Percentiles rank a stretch among this genome's conserved stretches.
Evolutionary conservation across 2,888 invertebrate species (phyloP).

Genomic region (Hipparchia semele): DNA sequence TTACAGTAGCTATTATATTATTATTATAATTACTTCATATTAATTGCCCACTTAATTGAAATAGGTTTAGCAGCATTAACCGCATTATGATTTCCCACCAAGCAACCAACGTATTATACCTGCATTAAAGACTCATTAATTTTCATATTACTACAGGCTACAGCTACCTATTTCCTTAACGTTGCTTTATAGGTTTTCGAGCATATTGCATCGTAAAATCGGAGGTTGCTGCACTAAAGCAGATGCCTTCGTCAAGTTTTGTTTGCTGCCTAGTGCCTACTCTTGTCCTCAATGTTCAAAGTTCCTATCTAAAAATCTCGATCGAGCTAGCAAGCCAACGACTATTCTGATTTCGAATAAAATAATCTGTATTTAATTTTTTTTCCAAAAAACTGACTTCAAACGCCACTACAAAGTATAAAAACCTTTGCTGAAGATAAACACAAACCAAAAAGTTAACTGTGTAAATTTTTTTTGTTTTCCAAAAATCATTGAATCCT

Average conservation of each 20-base stretch:
- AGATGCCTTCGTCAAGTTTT: not conserved
- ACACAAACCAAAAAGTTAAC: too few species aligned
- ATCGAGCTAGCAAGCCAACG: too few species aligned
- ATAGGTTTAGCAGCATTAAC: not conserved
- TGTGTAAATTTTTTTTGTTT: too few species aligned
- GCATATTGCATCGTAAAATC: conserved; percentile 7
- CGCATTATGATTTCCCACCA: not conserved
- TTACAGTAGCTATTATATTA: not conserved
- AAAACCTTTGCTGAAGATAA: too few species aligned
- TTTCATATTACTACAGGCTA: conserved; percentile 1
- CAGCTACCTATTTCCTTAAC: conserved; percentile 6
- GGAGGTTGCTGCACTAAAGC: not conserved
- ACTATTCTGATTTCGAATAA: too few species aligned
- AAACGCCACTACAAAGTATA: too few species aligned
- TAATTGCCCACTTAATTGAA: conserved; percentile 4
- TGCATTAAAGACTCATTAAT: not conserved
- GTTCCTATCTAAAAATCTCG: too few species aligned
- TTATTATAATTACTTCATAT: not conserved
- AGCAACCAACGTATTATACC: not conserved
- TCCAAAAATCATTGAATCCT: too few species aligned
- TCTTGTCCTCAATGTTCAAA: too few species aligned
- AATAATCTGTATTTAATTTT: too few species aligned
- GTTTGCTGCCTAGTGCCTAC: too few species aligned
- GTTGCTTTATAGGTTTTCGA: not conserved
- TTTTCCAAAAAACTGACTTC: too few species aligned